Conservation (phyloP, 2,888 invertebrate genomes). For the Anorthoa munda region DNA sequence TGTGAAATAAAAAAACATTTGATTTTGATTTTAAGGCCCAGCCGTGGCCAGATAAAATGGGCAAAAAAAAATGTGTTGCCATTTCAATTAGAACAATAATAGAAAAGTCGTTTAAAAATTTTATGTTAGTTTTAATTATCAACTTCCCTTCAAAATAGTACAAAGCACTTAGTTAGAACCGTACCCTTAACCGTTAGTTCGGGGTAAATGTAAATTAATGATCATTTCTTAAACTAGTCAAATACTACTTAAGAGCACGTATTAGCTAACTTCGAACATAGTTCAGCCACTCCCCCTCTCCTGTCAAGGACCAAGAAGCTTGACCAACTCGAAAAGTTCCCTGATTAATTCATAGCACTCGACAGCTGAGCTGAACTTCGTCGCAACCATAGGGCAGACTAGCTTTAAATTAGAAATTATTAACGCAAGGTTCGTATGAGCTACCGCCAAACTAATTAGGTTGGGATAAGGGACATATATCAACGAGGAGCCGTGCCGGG, state of each 20-base stretch:
- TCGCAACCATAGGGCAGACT: constrained; percentile 43
- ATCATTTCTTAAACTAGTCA: constrained; percentile 55
- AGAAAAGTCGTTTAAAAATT: not conserved
- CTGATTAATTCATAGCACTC: constrained; percentile 65
- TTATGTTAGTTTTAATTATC: not conserved
- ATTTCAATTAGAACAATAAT: too few species aligned
- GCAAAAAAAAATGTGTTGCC: too few species aligned
- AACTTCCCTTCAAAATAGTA: constrained; percentile 3
- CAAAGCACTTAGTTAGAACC: constrained; percentile 36
- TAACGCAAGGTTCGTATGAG: constrained; percentile 65
- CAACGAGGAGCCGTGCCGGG: constrained; percentile 62
- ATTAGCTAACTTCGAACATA: constrained; percentile 60
- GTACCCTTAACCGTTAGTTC: constrained; percentile 20
- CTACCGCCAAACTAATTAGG: constrained; percentile 70
- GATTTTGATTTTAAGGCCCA: too few species aligned
- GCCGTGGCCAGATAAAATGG: too few species aligned
- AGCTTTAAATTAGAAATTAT: constrained; percentile 66
- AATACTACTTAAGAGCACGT: constrained; percentile 59
- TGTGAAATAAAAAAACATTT: too few species aligned
- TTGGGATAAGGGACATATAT: constrained; percentile 69
- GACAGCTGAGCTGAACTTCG: constrained; percentile 49
- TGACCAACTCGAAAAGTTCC: constrained; percentile 63
- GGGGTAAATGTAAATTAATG: constrained; percentile 57
- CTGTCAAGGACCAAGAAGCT: constrained; percentile 53
- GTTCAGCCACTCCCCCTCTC: constrained; percentile 39